Base-by-base conservation (phyloP, 2,797 vertebrate genomes). In the Danio kyathit region DNA sequence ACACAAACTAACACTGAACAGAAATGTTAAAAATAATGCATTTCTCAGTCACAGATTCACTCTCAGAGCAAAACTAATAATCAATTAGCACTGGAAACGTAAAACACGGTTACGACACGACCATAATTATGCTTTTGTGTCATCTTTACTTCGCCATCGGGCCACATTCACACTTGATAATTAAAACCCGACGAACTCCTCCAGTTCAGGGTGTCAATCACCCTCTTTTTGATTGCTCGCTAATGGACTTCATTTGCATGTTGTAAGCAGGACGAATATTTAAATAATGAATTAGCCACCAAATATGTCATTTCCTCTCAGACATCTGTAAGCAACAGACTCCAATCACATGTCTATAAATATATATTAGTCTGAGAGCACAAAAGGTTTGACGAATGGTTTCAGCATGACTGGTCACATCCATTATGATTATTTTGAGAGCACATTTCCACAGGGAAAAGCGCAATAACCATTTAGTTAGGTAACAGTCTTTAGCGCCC, bases 211-310 rank as follows among this genome's bases (percentile, higher is more conserved):
- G 11, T 57, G 52, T 44, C 69, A 44, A 72, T 72, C 69, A 72
- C n/a, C 0, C 7, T n/a, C 75, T 66, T 51, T 67, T 59, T 5
- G 17, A 48, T 67, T 43, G 21, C n/a, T 44, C 7, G 14, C 70
- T 72, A 72, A 72, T 56, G 70, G 70, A 57, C n/a, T 72, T 72
- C 70, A 72, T 72, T 57, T 72, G 52, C 70, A 72, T 72, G 52
- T 21, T 43, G 52, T 19, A 40, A 57, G 52, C 40, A 44, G n/a
- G 40, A 57, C n/a, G 19, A 49, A 40, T 49, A 59, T 67, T 67
- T 77, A 7, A 66, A 38, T 65, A 65, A 65, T 21, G 70, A 72
- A 17, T 57, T 54, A n/a, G 40, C 13, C 9, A 14, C 41, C 61
- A 56, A 76, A 76, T 76, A 66, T 76, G 74, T 66, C 14, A 66